Base-by-base conservation (phyloP, 64 coral and sea anemone species). In the Dendrophyllia cribrosa region DNA sequence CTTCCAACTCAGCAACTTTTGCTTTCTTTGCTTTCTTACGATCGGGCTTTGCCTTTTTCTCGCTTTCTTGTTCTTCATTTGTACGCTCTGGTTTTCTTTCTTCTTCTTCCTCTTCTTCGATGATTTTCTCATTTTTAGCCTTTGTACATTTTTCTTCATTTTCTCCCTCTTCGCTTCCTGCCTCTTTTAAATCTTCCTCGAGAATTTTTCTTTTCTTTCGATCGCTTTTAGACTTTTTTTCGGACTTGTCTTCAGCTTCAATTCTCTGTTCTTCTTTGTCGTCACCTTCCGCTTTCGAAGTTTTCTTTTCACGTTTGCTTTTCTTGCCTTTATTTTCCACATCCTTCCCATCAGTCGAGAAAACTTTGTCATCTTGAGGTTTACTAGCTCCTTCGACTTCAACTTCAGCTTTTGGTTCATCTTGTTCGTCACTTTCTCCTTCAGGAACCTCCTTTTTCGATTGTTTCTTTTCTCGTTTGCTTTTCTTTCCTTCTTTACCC, bases 191-290 rank as follows among this genome's bases (percentile, higher is more conserved):
- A 58, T 87, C 17, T 15, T 25, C 46, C 5, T 87, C 46, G n/a
- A 46, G 7, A 19, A 50, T 43, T 9, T 72, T 91, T 76, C 51
- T 91, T 81, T 91, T 91, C 61, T 72, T 91, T 24, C 56, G 23
- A 62, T 45, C 56, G 34, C 14, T 0, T 43, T 20, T 82, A 46
- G 78, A 12, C 3, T 63, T 45, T 19, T 34, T 59, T 14, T 12
- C 5, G 16, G 5, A n/a, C 5, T 16, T 61, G 3, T 65, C 14
- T 10, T 82, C 58, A 62, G 47, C 69, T 9, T 58, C 25, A 25
- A 10, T 45, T 8, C 15, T 9, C 13, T 72, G 46, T 58, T 70
- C 70, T 16, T 66, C 77, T 48, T 16, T 43, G 46, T 85, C 34
- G 8, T 63, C 3, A 58, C 25, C 20, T 60, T 72, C 63, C 26